Percentiles rank a stretch among this genome's conserved stretches.
Conservation (phyloP, 2,797 vertebrate species). For the Tapera naevia region DNA sequence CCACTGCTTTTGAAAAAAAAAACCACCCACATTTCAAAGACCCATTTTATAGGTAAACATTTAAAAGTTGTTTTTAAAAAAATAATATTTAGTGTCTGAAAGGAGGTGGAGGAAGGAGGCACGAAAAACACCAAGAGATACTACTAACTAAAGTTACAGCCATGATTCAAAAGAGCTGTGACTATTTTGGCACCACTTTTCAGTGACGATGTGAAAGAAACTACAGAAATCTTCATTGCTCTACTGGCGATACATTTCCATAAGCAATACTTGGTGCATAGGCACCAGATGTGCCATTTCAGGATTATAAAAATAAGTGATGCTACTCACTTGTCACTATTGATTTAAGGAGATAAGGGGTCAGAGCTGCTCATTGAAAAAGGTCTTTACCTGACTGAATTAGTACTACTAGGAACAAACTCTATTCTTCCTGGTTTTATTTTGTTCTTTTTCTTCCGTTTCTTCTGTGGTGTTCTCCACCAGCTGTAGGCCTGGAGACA, state of each 20-base stretch:
- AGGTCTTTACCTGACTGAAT: slow-evolving; percentile 64
- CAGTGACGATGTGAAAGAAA: accelerated
- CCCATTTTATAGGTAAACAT: not conserved
- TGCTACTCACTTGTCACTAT: not conserved
- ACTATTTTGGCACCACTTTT: not conserved
- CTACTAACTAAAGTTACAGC: not conserved
- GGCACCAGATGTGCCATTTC: not conserved
- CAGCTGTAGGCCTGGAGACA: slow-evolving; percentile 72
- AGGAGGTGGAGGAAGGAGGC: accelerated
- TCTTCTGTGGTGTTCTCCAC: slow-evolving; percentile 73
- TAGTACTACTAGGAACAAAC: slow-evolving; percentile 64
- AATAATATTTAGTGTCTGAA: not conserved
- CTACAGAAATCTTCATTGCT: not conserved
- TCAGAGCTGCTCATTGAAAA: not conserved
- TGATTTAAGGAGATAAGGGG: not conserved
- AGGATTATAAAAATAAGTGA: not conserved
- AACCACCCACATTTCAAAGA: not conserved
- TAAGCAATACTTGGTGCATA: not conserved
- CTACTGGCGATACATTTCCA: not conserved
- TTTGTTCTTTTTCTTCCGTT: slow-evolving; percentile 75
- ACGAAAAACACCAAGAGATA: not conserved
- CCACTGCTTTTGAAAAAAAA: not conserved
- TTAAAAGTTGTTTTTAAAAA: not conserved
- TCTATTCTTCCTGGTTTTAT: slow-evolving; percentile 72
- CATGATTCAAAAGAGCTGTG: not conserved